These are phyloP conservation scores for Thereva unica DNA, from an alignment of 2,888 invertebrate species.

Conservation along the genomic window DNA sequence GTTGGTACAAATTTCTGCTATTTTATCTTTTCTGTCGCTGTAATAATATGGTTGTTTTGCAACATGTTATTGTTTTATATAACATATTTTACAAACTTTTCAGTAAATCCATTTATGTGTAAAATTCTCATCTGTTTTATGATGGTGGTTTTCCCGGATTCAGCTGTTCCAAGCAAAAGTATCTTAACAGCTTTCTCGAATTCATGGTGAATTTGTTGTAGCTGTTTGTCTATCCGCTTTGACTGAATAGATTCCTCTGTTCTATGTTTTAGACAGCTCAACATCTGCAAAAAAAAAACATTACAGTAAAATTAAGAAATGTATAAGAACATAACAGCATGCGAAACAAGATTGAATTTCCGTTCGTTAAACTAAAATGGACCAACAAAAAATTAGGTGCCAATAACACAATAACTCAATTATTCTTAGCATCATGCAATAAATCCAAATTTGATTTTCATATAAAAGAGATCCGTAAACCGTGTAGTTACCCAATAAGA, in stretches of 20 bases:
- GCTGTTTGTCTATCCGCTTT: conserved; percentile 61
- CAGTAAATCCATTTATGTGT: conserved; percentile 76
- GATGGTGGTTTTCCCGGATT: conserved; percentile 84
- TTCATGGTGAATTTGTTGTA: conserved; percentile 61
- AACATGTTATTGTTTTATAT: background rate
- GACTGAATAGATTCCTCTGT: conserved; percentile 58
- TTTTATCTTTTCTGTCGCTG: conserved; percentile 72
- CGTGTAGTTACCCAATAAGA: no score
- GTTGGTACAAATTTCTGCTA: conserved; percentile 70
- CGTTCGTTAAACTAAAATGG: no score
- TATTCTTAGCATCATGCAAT: no score
- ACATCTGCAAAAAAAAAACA: conserved; percentile 49
- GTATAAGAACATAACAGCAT: background rate
- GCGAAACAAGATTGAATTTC: background rate
- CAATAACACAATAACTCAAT: no score
- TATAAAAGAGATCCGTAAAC: no score
- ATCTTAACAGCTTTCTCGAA: conserved; percentile 62
- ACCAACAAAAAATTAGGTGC: no score
- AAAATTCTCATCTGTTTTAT: conserved; percentile 87
- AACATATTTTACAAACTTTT: conserved; percentile 62
- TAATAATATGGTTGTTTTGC: conserved; percentile 27
- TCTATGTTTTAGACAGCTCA: conserved; percentile 52
- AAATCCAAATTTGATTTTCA: no score
- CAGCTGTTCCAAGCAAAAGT: conserved; percentile 72
- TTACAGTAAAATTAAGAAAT: conserved; percentile 4